Conservation (phyloP, 2,113 vertebrate genomes). For the Zapus hudsonius region DNA sequence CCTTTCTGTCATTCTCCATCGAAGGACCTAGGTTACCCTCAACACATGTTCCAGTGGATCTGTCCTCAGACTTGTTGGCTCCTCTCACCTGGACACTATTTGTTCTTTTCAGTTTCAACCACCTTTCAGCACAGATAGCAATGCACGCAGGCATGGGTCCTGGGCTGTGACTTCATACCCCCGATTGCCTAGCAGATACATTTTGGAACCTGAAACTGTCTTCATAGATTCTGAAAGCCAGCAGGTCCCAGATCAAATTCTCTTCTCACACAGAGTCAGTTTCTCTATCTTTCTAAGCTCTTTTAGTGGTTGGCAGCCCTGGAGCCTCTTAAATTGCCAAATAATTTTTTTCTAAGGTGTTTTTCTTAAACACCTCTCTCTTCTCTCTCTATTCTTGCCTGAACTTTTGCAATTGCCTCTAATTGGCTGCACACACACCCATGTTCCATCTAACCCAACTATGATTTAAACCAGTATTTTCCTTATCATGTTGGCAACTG, state of each 20-base stretch:
- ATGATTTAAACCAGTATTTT: conserved; percentile 32
- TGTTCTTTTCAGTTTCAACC: background rate
- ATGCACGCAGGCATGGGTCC: background rate
- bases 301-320: background rate
- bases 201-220: background rate
- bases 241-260: background rate
- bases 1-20: background rate
- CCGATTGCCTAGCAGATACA: background rate
- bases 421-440: background rate
- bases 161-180: background rate
- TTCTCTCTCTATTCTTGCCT: conserved; percentile 20
- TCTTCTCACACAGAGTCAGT: background rate
- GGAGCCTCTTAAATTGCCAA: background rate
- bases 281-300: conserved; percentile 31
- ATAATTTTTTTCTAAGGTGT: conserved; percentile 35
- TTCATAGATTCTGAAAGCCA: conserved; percentile 1
- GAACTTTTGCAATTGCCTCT: background rate
- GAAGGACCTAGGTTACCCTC: background rate
- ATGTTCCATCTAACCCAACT: background rate
- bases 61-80: background rate
- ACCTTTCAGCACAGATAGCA: background rate
- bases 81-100: background rate
- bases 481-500: background rate
- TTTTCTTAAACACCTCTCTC: background rate
- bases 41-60: background rate